These are phyloP conservation scores for Pitangus sulphuratus DNA, from an alignment of 2,797 vertebrate species.

Conservation along the genomic window DNA sequence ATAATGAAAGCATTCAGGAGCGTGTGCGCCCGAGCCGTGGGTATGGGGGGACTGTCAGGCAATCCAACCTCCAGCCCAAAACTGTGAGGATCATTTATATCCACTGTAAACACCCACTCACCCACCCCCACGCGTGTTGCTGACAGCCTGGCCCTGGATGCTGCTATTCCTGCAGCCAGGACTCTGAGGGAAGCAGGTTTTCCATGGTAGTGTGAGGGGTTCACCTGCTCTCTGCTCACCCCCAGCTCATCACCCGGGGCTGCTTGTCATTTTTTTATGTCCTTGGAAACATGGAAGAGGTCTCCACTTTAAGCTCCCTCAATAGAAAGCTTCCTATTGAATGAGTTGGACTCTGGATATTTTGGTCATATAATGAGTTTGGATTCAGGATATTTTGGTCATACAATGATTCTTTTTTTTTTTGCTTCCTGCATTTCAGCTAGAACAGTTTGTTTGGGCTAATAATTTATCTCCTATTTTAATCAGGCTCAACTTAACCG, in stretches of 20 bases:
- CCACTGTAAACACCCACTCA: neutral
- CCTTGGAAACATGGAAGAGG: accelerated
- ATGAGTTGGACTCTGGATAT: neutral
- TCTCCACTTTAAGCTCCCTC: neutral
- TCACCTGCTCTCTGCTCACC: neutral
- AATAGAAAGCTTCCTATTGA: neutral
- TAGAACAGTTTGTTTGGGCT: neutral
- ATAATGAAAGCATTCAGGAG: constrained; percentile 3
- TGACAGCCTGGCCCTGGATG: neutral
- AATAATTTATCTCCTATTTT: neutral
- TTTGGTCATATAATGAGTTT: neutral
- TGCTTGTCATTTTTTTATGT: neutral
- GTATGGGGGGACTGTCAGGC: neutral
- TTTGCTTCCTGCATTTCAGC: neutral
- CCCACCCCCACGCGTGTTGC: neutral
- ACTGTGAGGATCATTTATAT: neutral
- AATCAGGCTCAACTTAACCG: neutral
- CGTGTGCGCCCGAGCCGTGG: neutral
- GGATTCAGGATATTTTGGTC: neutral
- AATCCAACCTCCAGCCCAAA: neutral
- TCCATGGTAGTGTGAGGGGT: neutral
- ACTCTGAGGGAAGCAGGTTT: neutral
- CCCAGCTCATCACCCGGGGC: neutral
- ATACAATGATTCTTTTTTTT: neutral
- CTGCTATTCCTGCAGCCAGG: neutral